Evolutionary conservation across 2,797 vertebrate species (phyloP), one percentile per base, ranked within the genome.

Genomic region (Carapus acus): DNA sequence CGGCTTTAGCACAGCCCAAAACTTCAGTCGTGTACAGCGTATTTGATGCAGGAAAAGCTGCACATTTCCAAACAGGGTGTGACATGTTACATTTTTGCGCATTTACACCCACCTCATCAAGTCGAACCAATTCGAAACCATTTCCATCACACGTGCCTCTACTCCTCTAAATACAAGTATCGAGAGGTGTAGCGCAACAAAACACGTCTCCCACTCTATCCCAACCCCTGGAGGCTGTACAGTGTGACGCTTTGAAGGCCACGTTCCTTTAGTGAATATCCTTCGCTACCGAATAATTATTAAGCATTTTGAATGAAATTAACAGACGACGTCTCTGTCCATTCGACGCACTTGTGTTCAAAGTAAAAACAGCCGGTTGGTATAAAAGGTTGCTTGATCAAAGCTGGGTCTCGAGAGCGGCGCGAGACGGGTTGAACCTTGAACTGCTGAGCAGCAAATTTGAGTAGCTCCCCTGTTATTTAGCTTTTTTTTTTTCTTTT

Each of bases 361-460:
- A 33, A 3, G 6, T 2, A 33, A 33, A 33, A 8, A 33, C 9
- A 12, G 8, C 14, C 8, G 14, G 31, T 12, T 3, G 24, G 24
- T 9, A 33, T 13, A 33, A 4, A 33, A 33, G 11, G 31, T 7
- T 4, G 31, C 11, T 13, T 33, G 31, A 3, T 3, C 2, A 7
- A 13, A 3, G 34, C 4, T 7, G 14, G 8, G 22, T 43, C 23
- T 21, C 54, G 60, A 64, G 40, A 42, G 64, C 58, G 71, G 71
- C 71, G 70, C 50, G 58, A 54, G 44, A 42, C 49, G 54, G 53
- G 43, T 62, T 82, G 77, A 82, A 77, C 71, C 66, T 74, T 85
- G 76, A 83, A 84, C 76, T 78, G 77, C 83, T 77, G 73, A 83
- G 81, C 76, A 64, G 82, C 69, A 80, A 5, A 77, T 81, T 69